phyloP scores from a whole-genome alignment of 2,888 invertebrate genomes.

The Helleia helle region DNA sequence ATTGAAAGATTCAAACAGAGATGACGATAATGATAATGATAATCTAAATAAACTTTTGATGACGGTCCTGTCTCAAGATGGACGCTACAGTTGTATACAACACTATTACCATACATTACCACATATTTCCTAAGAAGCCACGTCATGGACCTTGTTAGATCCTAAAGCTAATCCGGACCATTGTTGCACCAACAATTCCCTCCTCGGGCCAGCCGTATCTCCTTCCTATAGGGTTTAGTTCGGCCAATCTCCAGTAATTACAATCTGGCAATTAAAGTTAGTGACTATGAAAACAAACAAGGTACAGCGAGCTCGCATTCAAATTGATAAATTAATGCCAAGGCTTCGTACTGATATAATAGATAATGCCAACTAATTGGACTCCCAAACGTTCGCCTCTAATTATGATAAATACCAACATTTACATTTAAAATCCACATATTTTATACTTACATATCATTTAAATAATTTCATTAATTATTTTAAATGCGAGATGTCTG shows the following conservation, averaged over 20 bases:
- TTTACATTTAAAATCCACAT: not conserved
- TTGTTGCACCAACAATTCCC: constrained; percentile 20
- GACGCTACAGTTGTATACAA: too few relatives aligned
- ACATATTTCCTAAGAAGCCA: not conserved
- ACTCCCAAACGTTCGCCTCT: not conserved
- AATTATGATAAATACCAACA: not conserved
- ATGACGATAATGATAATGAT: too few relatives aligned
- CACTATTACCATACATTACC: not conserved
- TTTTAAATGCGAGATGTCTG: not conserved
- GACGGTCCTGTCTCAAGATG: too few relatives aligned
- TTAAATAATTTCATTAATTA: not conserved
- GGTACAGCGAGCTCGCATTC: constrained; percentile 5
- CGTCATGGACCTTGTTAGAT: constrained; percentile 7
- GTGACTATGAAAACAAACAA: constrained; percentile 48
- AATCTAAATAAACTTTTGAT: too few relatives aligned
- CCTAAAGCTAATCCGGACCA: constrained; percentile 26
- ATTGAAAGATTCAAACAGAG: too few relatives aligned
- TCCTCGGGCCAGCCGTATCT: not conserved
- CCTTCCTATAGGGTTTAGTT: not conserved
- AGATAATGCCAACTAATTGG: not conserved
- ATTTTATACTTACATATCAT: not conserved
- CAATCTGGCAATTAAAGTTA: constrained; percentile 34
- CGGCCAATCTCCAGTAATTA: constrained; percentile 11
- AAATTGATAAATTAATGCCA: constrained; percentile 10
- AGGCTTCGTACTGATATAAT: not conserved